A percentile compares a stretch with the other conserved stretches of the same genome.
Evolutionary conservation across 1,140 invertebrate genomes (phyloP).

Genomic region (Drosophila sulfurigaster): DNA sequence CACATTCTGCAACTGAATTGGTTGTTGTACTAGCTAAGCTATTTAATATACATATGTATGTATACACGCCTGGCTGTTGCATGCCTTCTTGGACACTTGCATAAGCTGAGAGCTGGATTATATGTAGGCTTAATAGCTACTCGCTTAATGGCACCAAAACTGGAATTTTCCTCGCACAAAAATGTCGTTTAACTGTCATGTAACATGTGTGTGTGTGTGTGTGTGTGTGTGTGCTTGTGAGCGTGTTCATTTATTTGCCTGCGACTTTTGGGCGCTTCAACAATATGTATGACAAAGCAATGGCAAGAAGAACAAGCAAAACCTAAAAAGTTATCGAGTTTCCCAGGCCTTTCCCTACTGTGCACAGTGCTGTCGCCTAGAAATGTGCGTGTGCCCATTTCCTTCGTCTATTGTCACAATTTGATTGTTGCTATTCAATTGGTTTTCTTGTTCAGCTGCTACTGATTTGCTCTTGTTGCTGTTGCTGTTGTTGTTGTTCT

Average conservation of each 20-base stretch:
- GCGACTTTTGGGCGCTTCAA: slow-evolving; percentile 56
- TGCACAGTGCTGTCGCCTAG: not conserved
- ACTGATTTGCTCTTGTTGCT: slow-evolving; percentile 34
- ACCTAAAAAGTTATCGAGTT: slow-evolving; percentile 35
- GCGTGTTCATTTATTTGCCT: slow-evolving; percentile 44
- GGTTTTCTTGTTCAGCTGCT: slow-evolving; percentile 49
- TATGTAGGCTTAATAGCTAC: not conserved
- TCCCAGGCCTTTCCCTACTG: not conserved
- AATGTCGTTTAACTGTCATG: slow-evolving; percentile 28
- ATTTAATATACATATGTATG: too few species aligned
- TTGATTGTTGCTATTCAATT: slow-evolving; percentile 70
- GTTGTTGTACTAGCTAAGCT: not conserved
- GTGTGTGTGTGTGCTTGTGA: slow-evolving; percentile 14
- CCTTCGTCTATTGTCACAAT: slow-evolving; percentile 39
- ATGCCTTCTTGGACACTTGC: too few species aligned
- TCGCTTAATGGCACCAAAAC: not conserved
- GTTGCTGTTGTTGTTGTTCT: slow-evolving; percentile 40
- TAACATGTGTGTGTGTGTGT: slow-evolving; percentile 30
- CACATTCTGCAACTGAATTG: too few species aligned
- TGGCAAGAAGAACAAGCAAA: slow-evolving; percentile 1
- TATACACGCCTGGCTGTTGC: too few species aligned
- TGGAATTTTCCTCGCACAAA: slow-evolving; percentile 22
- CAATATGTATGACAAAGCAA: slow-evolving; percentile 29
- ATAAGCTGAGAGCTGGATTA: too few species aligned
- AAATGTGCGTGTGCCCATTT: slow-evolving; percentile 47